These are phyloP conservation scores for Elaphurus davidianus DNA, from an alignment of 2,113 vertebrate genomes.

Conservation along the genomic window DNA sequence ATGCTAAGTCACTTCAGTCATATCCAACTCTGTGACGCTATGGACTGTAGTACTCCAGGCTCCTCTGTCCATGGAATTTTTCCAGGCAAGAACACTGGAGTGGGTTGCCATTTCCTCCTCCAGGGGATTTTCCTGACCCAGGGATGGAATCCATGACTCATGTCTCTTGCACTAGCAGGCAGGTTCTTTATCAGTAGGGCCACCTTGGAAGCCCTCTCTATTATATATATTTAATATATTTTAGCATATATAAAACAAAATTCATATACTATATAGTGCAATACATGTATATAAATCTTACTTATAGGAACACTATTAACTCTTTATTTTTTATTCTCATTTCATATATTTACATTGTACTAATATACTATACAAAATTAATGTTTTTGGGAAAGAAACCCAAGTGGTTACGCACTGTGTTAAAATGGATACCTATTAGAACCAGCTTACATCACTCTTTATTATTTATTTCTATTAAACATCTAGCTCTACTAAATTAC, in stretches of 20 bases:
- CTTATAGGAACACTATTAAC: neutral
- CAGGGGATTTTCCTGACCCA: neutral
- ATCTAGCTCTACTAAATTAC: neutral
- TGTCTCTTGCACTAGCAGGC: neutral
- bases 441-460: neutral
- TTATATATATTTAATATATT: neutral
- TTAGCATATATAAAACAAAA: neutral
- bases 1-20: neutral
- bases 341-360: neutral
- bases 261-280: neutral
- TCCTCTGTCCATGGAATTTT: neutral
- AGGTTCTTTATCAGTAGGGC: neutral
- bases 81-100: neutral
- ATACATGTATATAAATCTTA: neutral
- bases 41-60: neutral
- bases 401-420: accelerated
- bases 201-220: neutral
- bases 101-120: neutral
- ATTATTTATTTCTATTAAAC: neutral
- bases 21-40: neutral
- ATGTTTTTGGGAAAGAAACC: neutral
- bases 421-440: neutral
- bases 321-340: neutral
- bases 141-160: neutral
- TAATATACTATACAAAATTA: neutral